phyloP scores from a whole-genome alignment of 2,888 invertebrate species.

The Mellilla xanthometata region DNA sequence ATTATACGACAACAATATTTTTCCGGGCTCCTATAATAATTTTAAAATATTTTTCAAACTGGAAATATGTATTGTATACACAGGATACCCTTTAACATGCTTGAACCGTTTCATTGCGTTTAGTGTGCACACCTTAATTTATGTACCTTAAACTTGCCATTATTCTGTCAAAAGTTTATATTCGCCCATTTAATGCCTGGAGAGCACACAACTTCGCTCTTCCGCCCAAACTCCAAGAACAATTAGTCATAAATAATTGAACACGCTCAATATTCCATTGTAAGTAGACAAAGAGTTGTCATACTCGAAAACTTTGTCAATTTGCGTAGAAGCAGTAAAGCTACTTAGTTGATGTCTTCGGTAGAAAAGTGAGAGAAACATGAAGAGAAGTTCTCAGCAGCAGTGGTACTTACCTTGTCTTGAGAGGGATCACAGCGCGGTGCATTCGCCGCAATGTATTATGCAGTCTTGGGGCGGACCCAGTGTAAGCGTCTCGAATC shows the following conservation, averaged over 20 bases:
- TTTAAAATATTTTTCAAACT: no score
- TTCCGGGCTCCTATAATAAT: no score
- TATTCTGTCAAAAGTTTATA: constrained; percentile 40
- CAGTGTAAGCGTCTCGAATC: constrained; percentile 75
- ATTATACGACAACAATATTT: no score
- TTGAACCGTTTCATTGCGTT: no score
- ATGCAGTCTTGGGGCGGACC: constrained; percentile 71
- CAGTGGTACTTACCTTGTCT: constrained; percentile 78
- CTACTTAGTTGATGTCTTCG: constrained; percentile 68
- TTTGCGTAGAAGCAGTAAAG: constrained; percentile 71
- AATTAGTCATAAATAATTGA: constrained; percentile 75
- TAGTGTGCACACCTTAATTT: no score
- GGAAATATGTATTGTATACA: no score
- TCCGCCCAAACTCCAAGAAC: constrained; percentile 53
- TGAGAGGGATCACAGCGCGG: constrained; percentile 79
- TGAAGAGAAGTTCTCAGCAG: constrained; percentile 71
- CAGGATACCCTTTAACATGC: no score
- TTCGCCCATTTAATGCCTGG: constrained; percentile 40
- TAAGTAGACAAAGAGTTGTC: constrained; percentile 72
- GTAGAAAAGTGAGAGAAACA: constrained; percentile 71
- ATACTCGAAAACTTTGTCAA: constrained; percentile 73
- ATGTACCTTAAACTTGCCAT: constrained; percentile 29
- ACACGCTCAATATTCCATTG: constrained; percentile 67
- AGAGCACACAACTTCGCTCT: constrained; percentile 38
- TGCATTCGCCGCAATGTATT: constrained; percentile 80